Base-by-base conservation (phyloP, 2,113 vertebrate species). In the Rousettus leschenaultii region DNA sequence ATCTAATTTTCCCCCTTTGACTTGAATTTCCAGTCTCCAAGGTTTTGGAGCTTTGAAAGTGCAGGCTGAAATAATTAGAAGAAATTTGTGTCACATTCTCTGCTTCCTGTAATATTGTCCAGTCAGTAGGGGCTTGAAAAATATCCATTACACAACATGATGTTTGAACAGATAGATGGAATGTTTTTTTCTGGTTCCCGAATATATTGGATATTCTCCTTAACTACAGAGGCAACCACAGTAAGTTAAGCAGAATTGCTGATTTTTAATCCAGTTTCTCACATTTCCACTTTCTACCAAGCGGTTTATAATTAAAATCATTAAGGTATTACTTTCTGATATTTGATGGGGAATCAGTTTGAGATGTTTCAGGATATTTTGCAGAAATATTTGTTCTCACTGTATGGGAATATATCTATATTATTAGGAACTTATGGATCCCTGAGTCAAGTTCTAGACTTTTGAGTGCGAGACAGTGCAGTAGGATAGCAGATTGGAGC, bases 191-290 rank as follows among this genome's bases (percentile, higher is more conserved):
- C 15, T 66, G 83, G 40, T 40, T 94, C n/a, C 12, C 89, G 45
- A 92, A 57, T 33, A 91, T 30, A 65, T 0, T 45, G n/a, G 45
- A 2, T 15, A 11, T 66, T 93, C 10, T 85, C 14, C 2, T 77
- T 59, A 80, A 55, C 28, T 59, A 53, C 21, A 74, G 22, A 73
- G 7, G 3, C 6, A 65, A n/a, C 33, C n/a, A 77, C 0, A 5
- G 93, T 95, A 90, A 96, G 88, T 93, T 95, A 45, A 70, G 45
- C 40, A 55, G 24, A 53, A 85, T 51, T 57, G 53, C 1, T 93
- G 24, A 86, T 51, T 83, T 77, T 91, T 79, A 77, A 93, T 43
- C 22, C 3, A 63, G 3, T 28, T 73, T 82, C 24, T 51, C 40
- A 63, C 18, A 73, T 77, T 95, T 93, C 14, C 9, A 40, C 65